These are phyloP conservation scores for Oncorhynchus tshawytscha DNA, from an alignment of 2,113 vertebrate genomes.

Conservation along the genomic window DNA sequence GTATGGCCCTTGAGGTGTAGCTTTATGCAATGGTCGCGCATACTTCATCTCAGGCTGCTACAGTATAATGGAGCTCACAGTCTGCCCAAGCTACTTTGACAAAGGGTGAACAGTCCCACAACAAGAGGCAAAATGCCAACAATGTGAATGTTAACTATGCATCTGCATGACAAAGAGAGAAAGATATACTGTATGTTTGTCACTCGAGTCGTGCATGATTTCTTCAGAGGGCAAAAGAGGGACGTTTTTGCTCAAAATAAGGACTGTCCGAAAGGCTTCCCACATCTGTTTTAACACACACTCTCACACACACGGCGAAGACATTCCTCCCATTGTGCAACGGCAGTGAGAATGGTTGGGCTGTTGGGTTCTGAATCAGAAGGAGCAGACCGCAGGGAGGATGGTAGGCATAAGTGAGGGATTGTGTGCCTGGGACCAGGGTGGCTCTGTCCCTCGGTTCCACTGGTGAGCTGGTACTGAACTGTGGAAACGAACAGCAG, in stretches of 20 bases:
- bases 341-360: constrained; percentile 56
- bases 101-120: constrained; percentile 15
- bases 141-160: constrained; percentile 38
- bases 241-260: not conserved
- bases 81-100: constrained; percentile 19
- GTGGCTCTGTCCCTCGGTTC: constrained; percentile 64
- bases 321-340: constrained; percentile 63
- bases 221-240: constrained; percentile 39
- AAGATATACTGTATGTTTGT: constrained; percentile 45
- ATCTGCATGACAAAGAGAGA: constrained; percentile 36
- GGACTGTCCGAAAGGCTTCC: not conserved
- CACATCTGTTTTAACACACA: constrained; percentile 15
- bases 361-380: constrained; percentile 67
- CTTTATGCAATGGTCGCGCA: constrained; percentile 31
- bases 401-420: constrained; percentile 61
- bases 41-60: constrained; percentile 24
- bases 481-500: constrained; percentile 60
- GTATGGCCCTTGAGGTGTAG: constrained; percentile 37
- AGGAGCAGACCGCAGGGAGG: constrained; percentile 23
- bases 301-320: constrained; percentile 21
- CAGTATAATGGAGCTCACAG: constrained; percentile 37
- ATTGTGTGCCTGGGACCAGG: constrained; percentile 64
- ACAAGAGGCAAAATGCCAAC: constrained; percentile 35
- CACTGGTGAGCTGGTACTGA: constrained; percentile 63
- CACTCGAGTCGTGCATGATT: constrained; percentile 11